Percentiles rank a stretch among this genome's conserved stretches.
phyloP scores from a whole-genome alignment of 2,113 vertebrate genomes.

The Labeo rohita region DNA sequence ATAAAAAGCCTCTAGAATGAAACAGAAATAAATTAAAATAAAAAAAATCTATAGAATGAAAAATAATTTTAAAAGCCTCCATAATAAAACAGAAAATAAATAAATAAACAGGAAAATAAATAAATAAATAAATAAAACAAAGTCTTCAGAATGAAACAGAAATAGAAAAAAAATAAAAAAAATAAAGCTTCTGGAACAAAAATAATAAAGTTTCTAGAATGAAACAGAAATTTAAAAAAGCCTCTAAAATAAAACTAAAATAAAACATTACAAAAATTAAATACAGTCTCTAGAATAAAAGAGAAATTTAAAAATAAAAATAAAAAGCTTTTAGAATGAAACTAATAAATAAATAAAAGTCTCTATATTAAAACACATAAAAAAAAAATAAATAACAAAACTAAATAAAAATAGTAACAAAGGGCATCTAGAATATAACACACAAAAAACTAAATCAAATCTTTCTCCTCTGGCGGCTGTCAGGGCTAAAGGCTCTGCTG shows the following conservation, averaged over 20 bases:
- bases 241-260: not conserved
- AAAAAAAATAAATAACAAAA: not conserved
- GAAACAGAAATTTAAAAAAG: not conserved
- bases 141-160: too few relatives aligned
- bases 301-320: not conserved
- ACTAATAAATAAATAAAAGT: not conserved
- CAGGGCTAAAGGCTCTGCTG: conserved; percentile 37
- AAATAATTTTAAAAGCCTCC: not conserved
- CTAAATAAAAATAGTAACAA: not conserved
- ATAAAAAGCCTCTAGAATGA: not conserved
- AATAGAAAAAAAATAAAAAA: not conserved
- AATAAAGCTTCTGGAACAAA: not conserved
- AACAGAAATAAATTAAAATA: not conserved
- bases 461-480: not conserved
- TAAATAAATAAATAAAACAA: too few relatives aligned
- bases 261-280: not conserved
- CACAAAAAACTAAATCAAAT: not conserved
- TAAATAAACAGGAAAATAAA: too few relatives aligned
- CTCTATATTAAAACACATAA: not conserved
- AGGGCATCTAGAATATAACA: not conserved
- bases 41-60: not conserved
- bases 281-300: not conserved
- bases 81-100: not conserved
- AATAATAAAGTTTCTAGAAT: not conserved
- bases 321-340: not conserved